Conservation (phyloP, 1,140 invertebrate species). For the Drosophila kurseongensis region DNA sequence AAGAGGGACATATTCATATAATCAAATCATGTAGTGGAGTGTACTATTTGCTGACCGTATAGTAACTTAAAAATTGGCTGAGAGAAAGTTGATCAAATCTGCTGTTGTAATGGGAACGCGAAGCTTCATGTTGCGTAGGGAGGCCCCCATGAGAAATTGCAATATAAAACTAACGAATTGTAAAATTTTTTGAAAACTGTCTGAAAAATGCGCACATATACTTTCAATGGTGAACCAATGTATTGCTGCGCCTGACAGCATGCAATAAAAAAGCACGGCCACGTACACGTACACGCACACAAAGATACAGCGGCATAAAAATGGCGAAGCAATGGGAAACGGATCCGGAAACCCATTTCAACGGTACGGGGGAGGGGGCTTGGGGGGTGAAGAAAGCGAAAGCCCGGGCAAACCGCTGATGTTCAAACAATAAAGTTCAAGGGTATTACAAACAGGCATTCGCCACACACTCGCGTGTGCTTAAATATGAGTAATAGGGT, state of each 20-base stretch:
- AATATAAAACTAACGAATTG: constrained; percentile 59
- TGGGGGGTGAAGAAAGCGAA: constrained; percentile 1
- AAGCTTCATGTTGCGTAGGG: not conserved
- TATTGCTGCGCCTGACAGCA: constrained; percentile 73
- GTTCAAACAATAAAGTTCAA: constrained; percentile 84
- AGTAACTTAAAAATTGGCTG: too few species aligned
- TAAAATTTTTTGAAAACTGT: constrained; percentile 70
- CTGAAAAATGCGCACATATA: constrained; percentile 70
- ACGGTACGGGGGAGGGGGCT: constrained; percentile 2
- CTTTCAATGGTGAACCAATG: constrained; percentile 77
- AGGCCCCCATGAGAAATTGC: constrained; percentile 7
- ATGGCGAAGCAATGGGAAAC: constrained; percentile 43
- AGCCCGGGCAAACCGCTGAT: constrained; percentile 69
- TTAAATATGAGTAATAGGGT: constrained; percentile 64
- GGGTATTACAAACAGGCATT: constrained; percentile 65
- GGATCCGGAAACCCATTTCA: constrained; percentile 2
- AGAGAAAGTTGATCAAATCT: too few species aligned
- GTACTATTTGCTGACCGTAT: too few species aligned
- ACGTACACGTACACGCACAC: constrained; percentile 24
- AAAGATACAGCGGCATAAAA: constrained; percentile 28
- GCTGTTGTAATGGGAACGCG: too few species aligned
- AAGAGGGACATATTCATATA: not conserved
- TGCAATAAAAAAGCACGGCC: constrained; percentile 68
- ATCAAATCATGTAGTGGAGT: constrained; percentile 1
- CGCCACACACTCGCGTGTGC: constrained; percentile 29